phyloP scores from a whole-genome alignment of 2,797 vertebrate species.

The Lates japonicus region DNA sequence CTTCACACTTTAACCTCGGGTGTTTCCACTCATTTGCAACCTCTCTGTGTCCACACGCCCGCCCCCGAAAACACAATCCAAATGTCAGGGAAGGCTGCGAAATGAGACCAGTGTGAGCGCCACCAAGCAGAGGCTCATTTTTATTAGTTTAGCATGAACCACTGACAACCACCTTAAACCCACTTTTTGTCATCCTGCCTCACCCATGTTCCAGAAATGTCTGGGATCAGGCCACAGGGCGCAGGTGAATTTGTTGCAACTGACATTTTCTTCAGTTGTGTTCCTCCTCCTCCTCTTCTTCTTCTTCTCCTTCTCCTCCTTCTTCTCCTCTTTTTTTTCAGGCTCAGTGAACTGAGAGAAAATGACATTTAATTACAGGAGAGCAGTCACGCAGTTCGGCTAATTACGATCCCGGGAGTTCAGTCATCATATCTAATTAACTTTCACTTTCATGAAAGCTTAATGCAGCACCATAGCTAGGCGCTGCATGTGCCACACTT shows the following conservation, averaged over 20 bases:
- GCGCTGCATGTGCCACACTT: constrained; percentile 81
- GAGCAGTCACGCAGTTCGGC: constrained; percentile 91
- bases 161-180: constrained; percentile 37
- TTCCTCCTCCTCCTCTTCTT: constrained; percentile 35
- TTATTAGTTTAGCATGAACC: constrained; percentile 47
- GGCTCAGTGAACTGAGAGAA: constrained; percentile 89
- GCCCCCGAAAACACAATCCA: constrained; percentile 15
- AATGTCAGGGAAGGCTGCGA: constrained; percentile 40
- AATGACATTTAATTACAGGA: constrained; percentile 97
- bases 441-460: constrained; percentile 94
- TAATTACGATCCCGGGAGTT: constrained; percentile 95
- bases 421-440: constrained; percentile 96
- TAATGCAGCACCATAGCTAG: constrained; percentile 87
- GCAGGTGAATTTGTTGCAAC: constrained; percentile 82
- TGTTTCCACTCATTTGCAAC: constrained; percentile 56
- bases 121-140: constrained; percentile 25
- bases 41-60: constrained; percentile 12
- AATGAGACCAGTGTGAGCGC: constrained; percentile 6
- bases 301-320: constrained; percentile 15
- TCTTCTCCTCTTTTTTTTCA: constrained; percentile 78
- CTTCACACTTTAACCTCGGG: constrained; percentile 59
- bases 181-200: constrained; percentile 34
- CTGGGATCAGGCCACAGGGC: constrained; percentile 62
- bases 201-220: constrained; percentile 52
- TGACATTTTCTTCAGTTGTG: constrained; percentile 80